These are phyloP conservation scores for Neogobius melanostomus DNA, from an alignment of 2,113 vertebrate species.

Conservation along the genomic window DNA sequence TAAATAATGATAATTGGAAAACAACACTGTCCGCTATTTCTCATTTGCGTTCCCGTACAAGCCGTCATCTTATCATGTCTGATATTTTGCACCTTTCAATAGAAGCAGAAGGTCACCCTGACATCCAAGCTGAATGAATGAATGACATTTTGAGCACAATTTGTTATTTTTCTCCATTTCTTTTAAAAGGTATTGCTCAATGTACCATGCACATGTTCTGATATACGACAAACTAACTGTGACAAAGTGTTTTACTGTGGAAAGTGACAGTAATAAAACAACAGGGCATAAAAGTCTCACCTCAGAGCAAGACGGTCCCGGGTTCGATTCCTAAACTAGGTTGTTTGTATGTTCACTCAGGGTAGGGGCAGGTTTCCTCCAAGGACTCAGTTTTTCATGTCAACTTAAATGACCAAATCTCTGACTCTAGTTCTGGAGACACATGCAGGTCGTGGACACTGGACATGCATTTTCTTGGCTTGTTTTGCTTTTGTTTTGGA, in stretches of 20 bases:
- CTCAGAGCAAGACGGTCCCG: no score
- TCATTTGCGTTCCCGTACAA: slow-evolving; percentile 40
- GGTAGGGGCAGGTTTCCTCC: no score
- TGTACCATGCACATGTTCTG: slow-evolving; percentile 6
- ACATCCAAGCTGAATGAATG: slow-evolving; percentile 78
- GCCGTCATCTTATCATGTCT: slow-evolving; percentile 75
- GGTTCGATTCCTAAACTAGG: no score
- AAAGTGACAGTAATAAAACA: slow-evolving; percentile 26
- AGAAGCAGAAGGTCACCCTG: slow-evolving; percentile 77
- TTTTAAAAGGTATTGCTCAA: slow-evolving; percentile 64
- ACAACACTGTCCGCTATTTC: slow-evolving; percentile 24
- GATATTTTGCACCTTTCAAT: slow-evolving; percentile 78
- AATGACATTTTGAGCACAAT: slow-evolving; percentile 83
- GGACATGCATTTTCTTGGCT: no score
- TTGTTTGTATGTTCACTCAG: no score
- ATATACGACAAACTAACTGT: slow-evolving; percentile 16
- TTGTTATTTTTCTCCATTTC: slow-evolving; percentile 73
- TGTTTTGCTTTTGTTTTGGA: slow-evolving; percentile 7
- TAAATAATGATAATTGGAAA: no score
- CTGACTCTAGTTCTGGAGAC: no score
- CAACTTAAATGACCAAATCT: no score
- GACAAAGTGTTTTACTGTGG: slow-evolving; percentile 37
- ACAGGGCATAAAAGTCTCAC: slow-evolving; percentile 34
- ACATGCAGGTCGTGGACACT: no score
- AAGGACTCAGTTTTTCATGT: no score